These are phyloP conservation scores for Misgurnus anguillicaudatus DNA, from an alignment of 2,113 vertebrate genomes.

Conservation along the genomic window DNA sequence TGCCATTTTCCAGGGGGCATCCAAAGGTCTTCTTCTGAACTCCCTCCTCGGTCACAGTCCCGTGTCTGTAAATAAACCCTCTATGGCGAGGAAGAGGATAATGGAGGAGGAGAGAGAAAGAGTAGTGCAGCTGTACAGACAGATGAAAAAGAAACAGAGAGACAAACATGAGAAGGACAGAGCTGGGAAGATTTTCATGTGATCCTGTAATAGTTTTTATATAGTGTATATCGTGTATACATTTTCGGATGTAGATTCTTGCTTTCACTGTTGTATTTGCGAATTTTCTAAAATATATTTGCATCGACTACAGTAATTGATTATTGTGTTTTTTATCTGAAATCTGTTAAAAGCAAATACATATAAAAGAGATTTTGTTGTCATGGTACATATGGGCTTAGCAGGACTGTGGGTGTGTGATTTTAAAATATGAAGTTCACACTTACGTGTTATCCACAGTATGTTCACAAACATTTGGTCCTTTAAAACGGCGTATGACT, in stretches of 20 bases:
- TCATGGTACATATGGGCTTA: slow-evolving; percentile 3
- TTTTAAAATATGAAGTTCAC: neutral
- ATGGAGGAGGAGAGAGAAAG: slow-evolving; percentile 83
- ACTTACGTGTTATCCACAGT: neutral
- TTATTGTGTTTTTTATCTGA: neutral
- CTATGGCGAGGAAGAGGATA: slow-evolving; percentile 85
- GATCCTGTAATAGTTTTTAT: neutral
- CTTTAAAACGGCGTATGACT: neutral
- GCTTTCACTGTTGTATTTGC: no score
- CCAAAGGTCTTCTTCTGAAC: slow-evolving; percentile 77
- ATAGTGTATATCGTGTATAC: neutral
- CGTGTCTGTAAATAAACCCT: slow-evolving; percentile 59
- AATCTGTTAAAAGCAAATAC: neutral
- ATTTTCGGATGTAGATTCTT: no score
- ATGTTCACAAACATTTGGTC: neutral
- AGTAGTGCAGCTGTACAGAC: slow-evolving; percentile 84
- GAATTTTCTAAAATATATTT: neutral
- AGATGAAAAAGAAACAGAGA: slow-evolving; percentile 75
- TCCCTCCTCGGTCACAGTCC: slow-evolving; percentile 66
- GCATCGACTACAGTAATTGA: neutral
- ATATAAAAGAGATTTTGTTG: neutral
- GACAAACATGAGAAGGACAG: slow-evolving; percentile 48
- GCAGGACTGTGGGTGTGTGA: neutral
- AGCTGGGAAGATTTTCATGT: slow-evolving; percentile 26
- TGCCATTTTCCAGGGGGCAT: slow-evolving; percentile 65